Evolutionary conservation across 2,797 vertebrate genomes (phyloP), one percentile per base, ranked within the genome.

Genomic region (Glossophaga mutica): DNA sequence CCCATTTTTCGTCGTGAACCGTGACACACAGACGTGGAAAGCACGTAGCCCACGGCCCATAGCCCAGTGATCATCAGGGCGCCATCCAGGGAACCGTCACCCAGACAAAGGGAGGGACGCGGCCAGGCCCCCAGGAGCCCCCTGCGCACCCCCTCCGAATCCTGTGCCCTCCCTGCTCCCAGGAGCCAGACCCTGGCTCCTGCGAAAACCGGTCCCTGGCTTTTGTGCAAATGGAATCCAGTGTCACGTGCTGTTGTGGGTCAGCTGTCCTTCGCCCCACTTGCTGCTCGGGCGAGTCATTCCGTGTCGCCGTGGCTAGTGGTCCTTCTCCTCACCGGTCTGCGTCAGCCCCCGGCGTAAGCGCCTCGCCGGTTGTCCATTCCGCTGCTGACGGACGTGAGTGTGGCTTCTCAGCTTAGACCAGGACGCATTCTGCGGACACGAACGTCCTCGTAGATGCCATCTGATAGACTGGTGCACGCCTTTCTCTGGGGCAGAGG

Each of bases 211-310:
- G 4, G 2, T 19, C 10, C 29, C 32, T 37, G 12, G 55, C 46
- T 39, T 16, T 77, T 15, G 4, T 22, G 0, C n/a, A 9, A 18
- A 3, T n/a, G 71, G 57, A 37, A 21, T 26, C 42, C 0, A 5
- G 14, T 1, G 42, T 16, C 68, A 0, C 1, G 16, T 12, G 9
- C 39, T 34, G 32, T 4, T 9, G 18, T 24, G 37, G 1, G 14
- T 8, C 15, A 11, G 32, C 32, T n/a, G 37, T 48, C 50, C 16
- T 15, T 39, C 2, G 2, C 39, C n/a, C 39, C 55, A 1, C 48
- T 55, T 44, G 11, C 5, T 6, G 1, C 62, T 48, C 18, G 12
- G 3, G 62, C 52, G 34, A 62, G 18, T 29, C 44, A 5, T 10
- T 26, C 7, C 5, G 0, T 10, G 14, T 11, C 3, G 34, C 16